These are phyloP conservation scores for Auanema sp. DNA, from an alignment of 2,888 invertebrate species.

Conservation along the genomic window DNA sequence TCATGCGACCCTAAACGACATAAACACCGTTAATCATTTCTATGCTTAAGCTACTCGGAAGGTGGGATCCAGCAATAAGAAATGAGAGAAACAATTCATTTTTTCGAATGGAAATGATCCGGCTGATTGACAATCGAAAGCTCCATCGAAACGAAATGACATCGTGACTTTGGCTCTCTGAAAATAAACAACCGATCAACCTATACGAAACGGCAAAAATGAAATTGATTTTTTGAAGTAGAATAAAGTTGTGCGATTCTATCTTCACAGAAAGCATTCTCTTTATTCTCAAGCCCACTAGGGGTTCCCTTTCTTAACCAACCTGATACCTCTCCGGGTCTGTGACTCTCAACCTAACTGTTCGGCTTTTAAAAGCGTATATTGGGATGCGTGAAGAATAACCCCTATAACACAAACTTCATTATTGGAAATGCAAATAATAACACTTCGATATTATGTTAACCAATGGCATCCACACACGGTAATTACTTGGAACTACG, in stretches of 20 bases:
- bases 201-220: no score
- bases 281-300: no score
- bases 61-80: background rate
- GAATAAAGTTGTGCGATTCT: no score
- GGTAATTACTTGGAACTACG: background rate
- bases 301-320: no score
- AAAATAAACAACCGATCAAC: background rate
- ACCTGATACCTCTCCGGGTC: no score
- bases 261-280: no score
- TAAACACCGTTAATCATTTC: background rate
- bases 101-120: conserved; percentile 11
- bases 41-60: background rate
- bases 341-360: no score
- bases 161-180: background rate
- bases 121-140: background rate
- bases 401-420: no score
- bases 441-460: background rate
- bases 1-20: background rate
- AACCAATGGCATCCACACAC: conserved; percentile 10
- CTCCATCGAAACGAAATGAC: conserved; percentile 5
- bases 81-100: conserved; percentile 6
- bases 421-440: no score
- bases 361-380: no score
- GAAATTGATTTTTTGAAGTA: no score
- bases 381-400: no score